Conservation (phyloP, 2,888 invertebrate species). For the Tribolium freemani region DNA sequence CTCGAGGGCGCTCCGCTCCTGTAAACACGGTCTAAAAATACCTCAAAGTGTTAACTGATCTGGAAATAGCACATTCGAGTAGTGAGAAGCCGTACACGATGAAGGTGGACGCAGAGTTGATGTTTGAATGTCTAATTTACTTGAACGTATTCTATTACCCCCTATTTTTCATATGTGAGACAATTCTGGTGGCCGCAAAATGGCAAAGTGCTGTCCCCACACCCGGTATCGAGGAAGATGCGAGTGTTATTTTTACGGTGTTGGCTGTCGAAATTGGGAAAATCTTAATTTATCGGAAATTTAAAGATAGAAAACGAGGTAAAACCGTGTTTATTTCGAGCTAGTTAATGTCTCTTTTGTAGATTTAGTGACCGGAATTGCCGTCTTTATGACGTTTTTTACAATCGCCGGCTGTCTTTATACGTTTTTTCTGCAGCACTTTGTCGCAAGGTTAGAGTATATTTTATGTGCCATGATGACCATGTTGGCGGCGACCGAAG, state of each 20-base stretch:
- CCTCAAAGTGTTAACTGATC: constrained; percentile 39
- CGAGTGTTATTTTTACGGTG: constrained; percentile 54
- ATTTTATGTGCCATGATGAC: constrained; percentile 55
- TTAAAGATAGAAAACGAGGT: constrained; percentile 58
- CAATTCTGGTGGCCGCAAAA: constrained; percentile 57
- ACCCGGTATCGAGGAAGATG: constrained; percentile 56
- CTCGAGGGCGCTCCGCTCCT: constrained; percentile 3
- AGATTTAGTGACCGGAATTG: constrained; percentile 56
- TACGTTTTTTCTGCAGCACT: constrained; percentile 55
- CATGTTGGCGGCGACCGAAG: constrained; percentile 55
- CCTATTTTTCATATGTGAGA: constrained; percentile 57
- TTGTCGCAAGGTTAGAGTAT: constrained; percentile 57
- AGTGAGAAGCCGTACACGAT: constrained; percentile 46
- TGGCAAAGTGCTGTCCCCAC: constrained; percentile 54
- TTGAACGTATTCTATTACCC: constrained; percentile 58
- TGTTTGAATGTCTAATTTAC: constrained; percentile 61
- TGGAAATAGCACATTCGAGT: constrained; percentile 30
- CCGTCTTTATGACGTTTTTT: constrained; percentile 54
- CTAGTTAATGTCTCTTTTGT: constrained; percentile 41
- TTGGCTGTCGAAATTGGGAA: constrained; percentile 56
- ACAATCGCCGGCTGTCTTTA: constrained; percentile 55
- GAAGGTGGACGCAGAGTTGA: constrained; percentile 58
- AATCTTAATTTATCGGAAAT: constrained; percentile 55
- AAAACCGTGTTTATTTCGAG: constrained; percentile 24
- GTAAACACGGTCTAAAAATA: constrained; percentile 38